Conservation (phyloP, 2,888 invertebrate species). For the Polia nebulosa region DNA sequence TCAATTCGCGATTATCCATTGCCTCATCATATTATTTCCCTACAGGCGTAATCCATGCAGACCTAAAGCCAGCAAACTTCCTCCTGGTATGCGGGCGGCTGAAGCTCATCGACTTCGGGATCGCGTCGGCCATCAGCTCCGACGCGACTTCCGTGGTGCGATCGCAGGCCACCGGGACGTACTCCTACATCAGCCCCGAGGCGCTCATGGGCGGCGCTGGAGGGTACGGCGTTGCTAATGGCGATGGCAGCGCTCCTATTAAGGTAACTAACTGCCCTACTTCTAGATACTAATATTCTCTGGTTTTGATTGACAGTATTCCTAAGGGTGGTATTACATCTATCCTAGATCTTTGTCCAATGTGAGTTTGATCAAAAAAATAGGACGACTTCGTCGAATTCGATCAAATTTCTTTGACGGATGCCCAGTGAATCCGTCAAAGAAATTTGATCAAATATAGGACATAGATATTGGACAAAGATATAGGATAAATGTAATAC, state of each 20-base stretch:
- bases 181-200: slow-evolving; percentile 99
- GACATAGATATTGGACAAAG: too few species aligned
- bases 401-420: too few species aligned
- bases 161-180: slow-evolving; percentile 96
- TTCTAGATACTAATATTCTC: too few species aligned
- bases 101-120: slow-evolving; percentile 99
- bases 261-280: slow-evolving; percentile 73
- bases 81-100: slow-evolving; percentile 95
- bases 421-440: too few species aligned
- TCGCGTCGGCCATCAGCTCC: slow-evolving; percentile 96
- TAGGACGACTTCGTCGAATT: too few species aligned
- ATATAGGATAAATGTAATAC: too few species aligned
- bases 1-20: not conserved
- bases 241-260: slow-evolving; percentile 82
- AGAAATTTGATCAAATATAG: too few species aligned
- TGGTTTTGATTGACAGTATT: too few species aligned
- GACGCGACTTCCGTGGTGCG: slow-evolving; percentile 97
- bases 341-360: too few species aligned
- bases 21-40: not conserved
- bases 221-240: slow-evolving; percentile 77
- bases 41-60: slow-evolving; percentile 98
- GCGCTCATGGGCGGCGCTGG: slow-evolving; percentile 93
- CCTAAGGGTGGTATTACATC: too few species aligned
- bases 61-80: slow-evolving; percentile 99
- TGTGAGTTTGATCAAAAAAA: too few species aligned